Conservation (phyloP, 2,888 invertebrate genomes). For the Melolontha melolontha region DNA sequence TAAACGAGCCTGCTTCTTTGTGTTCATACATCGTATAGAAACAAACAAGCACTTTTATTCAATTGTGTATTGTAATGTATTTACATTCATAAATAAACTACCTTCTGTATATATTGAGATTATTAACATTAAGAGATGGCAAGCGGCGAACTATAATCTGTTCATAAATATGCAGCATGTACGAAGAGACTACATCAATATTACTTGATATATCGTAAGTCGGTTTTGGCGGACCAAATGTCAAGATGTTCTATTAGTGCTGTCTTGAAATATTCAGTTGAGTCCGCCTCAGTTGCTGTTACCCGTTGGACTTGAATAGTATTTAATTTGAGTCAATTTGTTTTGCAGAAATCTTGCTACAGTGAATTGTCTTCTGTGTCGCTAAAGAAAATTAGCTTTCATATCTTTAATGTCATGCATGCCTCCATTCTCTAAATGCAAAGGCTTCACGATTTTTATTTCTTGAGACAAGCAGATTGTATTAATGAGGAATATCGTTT, state of each 20-base stretch:
- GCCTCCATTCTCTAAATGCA: no score
- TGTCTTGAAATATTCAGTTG: constrained; percentile 23
- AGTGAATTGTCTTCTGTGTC: constrained; percentile 14
- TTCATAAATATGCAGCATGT: constrained; percentile 38
- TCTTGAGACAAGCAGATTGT: no score
- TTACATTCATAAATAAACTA: no score
- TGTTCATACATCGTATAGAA: no score
- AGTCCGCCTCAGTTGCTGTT: background rate
- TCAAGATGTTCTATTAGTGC: background rate
- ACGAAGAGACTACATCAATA: constrained; percentile 34
- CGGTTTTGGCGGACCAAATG: constrained; percentile 1
- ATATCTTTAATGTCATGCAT: no score
- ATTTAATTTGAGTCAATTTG: constrained; percentile 29
- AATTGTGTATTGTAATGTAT: no score
- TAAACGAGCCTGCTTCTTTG: no score
- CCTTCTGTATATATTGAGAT: constrained; percentile 4
- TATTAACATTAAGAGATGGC: constrained; percentile 26
- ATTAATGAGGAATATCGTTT: no score
- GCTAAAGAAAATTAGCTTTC: background rate
- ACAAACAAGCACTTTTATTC: no score
- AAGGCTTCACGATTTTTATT: no score
- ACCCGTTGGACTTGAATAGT: constrained; percentile 11
- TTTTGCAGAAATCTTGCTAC: background rate
- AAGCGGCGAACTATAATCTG: background rate
- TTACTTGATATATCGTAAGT: constrained; percentile 29